These are phyloP conservation scores for Oncopeltus fasciatus DNA, from an alignment of 1,140 invertebrate genomes.

Conservation along the genomic window DNA sequence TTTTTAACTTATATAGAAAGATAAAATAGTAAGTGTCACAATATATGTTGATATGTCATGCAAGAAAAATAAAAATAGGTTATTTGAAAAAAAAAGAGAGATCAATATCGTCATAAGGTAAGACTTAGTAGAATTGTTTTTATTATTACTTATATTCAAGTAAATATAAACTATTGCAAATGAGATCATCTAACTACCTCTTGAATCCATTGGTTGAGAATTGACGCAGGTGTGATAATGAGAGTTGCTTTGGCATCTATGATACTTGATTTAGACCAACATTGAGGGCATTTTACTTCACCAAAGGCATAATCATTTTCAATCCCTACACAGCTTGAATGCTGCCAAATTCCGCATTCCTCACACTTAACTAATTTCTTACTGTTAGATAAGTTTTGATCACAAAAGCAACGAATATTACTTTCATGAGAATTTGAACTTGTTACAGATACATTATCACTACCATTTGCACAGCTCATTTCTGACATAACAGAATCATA, in stretches of 20 bases:
- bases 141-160: too few species aligned
- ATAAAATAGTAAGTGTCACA: too few species aligned
- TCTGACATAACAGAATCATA: not conserved
- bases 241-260: slow-evolving; percentile 47
- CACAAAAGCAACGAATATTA: not conserved
- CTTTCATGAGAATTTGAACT: not conserved
- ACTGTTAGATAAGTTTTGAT: slow-evolving; percentile 23
- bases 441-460: not conserved
- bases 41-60: too few species aligned
- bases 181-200: too few species aligned
- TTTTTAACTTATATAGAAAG: too few species aligned
- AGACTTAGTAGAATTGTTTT: too few species aligned
- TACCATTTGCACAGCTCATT: not conserved
- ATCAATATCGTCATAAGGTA: too few species aligned
- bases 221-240: slow-evolving; percentile 55
- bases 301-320: slow-evolving; percentile 27
- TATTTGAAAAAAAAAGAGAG: too few species aligned
- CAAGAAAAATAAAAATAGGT: too few species aligned
- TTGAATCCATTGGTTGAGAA: slow-evolving; percentile 56
- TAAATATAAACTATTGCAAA: too few species aligned
- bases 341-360: slow-evolving; percentile 41
- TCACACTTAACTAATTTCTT: slow-evolving; percentile 33
- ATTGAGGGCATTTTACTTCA: slow-evolving; percentile 43
- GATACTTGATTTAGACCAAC: slow-evolving; percentile 35
- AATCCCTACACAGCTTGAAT: slow-evolving; percentile 44